These are phyloP conservation scores for Antheraea assamensis DNA, from an alignment of 2,888 invertebrate genomes.

Conservation along the genomic window DNA sequence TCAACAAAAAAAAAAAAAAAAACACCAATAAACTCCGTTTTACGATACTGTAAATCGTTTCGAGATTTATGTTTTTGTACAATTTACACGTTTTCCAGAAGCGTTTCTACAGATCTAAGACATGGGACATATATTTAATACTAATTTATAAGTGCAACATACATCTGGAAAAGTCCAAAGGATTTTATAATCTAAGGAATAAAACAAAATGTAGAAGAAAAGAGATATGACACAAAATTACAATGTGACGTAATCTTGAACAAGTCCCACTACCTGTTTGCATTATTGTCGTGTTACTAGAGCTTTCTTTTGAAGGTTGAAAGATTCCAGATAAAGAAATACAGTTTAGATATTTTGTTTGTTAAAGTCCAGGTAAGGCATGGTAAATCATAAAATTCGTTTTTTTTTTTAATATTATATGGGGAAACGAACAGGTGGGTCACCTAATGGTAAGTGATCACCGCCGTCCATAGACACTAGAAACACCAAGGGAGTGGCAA, in stretches of 20 bases:
- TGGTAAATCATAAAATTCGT: background rate
- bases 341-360: too few species aligned
- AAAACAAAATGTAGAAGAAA: background rate
- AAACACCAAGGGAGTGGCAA: too few species aligned
- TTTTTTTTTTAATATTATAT: too few species aligned
- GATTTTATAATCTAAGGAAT: background rate
- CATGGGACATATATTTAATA: slow-evolving; percentile 34
- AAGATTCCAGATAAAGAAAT: background rate
- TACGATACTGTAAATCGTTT: slow-evolving; percentile 47
- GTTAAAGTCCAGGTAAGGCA: too few species aligned
- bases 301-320: background rate
- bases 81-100: slow-evolving; percentile 40
- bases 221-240: background rate
- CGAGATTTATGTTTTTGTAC: slow-evolving; percentile 36
- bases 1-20: too few species aligned
- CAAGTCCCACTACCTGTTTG: background rate
- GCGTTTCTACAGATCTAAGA: slow-evolving; percentile 32
- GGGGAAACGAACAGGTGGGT: too few species aligned
- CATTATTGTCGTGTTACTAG: background rate
- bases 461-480: too few species aligned
- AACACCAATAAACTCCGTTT: slow-evolving; percentile 48
- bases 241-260: background rate
- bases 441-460: too few species aligned
- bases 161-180: background rate
- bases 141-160: slow-evolving; percentile 31